phyloP scores from a whole-genome alignment of 2,797 vertebrate species.

The Scarus forsteni region DNA sequence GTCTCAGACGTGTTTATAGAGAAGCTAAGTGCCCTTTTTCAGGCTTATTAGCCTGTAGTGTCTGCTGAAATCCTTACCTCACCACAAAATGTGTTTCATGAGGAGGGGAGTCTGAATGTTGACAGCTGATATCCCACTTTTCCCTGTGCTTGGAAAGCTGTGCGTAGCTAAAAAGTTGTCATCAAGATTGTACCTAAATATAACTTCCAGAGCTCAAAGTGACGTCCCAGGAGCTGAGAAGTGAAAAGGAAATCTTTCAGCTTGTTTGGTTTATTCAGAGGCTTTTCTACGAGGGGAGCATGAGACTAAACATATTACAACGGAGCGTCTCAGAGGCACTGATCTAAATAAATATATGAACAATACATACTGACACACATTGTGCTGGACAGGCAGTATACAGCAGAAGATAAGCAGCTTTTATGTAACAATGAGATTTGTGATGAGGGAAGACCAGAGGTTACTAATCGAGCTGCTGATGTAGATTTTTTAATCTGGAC shows the following conservation, averaged over 20 bases:
- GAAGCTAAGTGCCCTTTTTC: background rate
- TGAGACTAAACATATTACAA: background rate
- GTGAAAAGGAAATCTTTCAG: background rate
- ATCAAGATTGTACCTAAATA: slow-evolving; percentile 14
- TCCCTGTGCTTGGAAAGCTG: slow-evolving; percentile 7
- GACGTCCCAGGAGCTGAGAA: background rate
- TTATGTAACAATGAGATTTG: background rate
- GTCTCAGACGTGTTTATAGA: background rate
- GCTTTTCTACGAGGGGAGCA: background rate
- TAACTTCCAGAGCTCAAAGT: slow-evolving; percentile 1
- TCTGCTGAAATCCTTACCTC: slow-evolving; percentile 5
- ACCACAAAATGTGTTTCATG: slow-evolving; percentile 1
- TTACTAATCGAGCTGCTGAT: background rate
- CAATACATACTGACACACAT: background rate
- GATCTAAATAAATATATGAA: slow-evolving; percentile 2
- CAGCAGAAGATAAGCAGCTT: slow-evolving; percentile 13
- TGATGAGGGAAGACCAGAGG: background rate
- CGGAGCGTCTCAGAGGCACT: background rate
- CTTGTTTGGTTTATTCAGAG: background rate
- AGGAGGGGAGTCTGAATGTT: background rate
- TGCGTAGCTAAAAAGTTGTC: slow-evolving; percentile 2
- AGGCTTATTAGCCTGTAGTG: slow-evolving; percentile 6
- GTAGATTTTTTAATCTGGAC: too few relatives aligned
- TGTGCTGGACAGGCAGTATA: slow-evolving; percentile 14
- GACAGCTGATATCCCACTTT: slow-evolving; percentile 7